Percentiles rank a stretch among this genome's conserved stretches.
Conservation (phyloP, 2,888 invertebrate genomes). For the Aphodius sticticus region DNA sequence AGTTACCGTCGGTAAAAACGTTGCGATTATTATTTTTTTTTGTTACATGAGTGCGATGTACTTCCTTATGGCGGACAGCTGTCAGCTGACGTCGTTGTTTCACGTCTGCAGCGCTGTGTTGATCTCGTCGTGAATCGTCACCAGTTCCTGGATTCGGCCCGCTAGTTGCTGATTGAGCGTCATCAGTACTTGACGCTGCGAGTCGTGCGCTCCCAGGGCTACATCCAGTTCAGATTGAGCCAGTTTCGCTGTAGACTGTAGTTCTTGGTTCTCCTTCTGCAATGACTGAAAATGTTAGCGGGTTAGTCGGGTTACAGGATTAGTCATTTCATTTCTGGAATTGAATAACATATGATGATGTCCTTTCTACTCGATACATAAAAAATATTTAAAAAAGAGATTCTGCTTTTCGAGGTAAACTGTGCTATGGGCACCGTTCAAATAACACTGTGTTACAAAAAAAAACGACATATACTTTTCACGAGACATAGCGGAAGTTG, state of each 20-base stretch:
- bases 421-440: too few relatives aligned
- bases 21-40: neutral
- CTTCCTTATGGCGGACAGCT: slow-evolving; percentile 30
- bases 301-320: neutral
- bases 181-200: slow-evolving; percentile 80
- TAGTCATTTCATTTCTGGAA: neutral
- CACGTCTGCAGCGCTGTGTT: slow-evolving; percentile 79
- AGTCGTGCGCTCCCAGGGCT: slow-evolving; percentile 81
- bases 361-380: neutral
- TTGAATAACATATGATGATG: neutral
- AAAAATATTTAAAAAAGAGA: slow-evolving; percentile 13
- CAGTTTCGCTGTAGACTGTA: slow-evolving; percentile 73
- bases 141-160: slow-evolving; percentile 79
- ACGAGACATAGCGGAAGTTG: too few relatives aligned
- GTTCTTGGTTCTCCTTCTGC: slow-evolving; percentile 71
- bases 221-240: slow-evolving; percentile 83
- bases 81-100: slow-evolving; percentile 43
- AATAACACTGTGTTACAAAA: too few relatives aligned
- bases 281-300: slow-evolving; percentile 57
- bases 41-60: slow-evolving; percentile 19
- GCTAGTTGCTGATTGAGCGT: slow-evolving; percentile 86
- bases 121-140: slow-evolving; percentile 84
- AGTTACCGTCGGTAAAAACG: too few relatives aligned
- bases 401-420: neutral
- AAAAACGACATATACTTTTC: too few relatives aligned